Percentiles rank a stretch among this genome's conserved stretches.
These are phyloP conservation scores for Seriola aureovittata DNA, from an alignment of 2,113 vertebrate genomes.

Conservation along the genomic window DNA sequence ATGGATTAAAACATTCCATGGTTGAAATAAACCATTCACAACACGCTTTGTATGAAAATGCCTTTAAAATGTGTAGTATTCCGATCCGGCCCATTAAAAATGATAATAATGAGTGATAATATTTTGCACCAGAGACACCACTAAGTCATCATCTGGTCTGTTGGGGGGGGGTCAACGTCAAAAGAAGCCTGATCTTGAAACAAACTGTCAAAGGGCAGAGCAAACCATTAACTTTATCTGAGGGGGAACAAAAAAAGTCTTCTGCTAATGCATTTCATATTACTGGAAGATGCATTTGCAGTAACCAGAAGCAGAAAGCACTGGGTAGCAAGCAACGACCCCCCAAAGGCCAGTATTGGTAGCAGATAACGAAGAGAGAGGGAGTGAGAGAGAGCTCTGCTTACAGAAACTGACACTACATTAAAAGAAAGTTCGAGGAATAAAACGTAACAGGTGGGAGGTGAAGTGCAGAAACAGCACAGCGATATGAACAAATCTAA, in stretches of 20 bases:
- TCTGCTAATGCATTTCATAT: neutral
- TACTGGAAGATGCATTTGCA: neutral
- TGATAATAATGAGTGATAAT: neutral
- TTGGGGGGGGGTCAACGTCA: no score
- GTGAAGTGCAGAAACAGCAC: neutral
- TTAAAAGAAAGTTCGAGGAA: neutral
- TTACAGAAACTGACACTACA: slow-evolving; percentile 34
- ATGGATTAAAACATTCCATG: slow-evolving; percentile 33
- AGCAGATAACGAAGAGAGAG: neutral
- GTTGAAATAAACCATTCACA: neutral
- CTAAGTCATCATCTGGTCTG: no score
- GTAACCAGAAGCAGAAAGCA: neutral
- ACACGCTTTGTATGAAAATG: neutral
- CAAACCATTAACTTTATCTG: neutral
- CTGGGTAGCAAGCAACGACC: neutral
- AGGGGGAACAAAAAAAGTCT: neutral
- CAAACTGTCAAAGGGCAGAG: neutral
- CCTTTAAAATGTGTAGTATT: neutral
- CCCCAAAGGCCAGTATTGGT: neutral
- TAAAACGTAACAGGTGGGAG: neutral
- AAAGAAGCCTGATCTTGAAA: neutral
- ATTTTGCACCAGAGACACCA: neutral
- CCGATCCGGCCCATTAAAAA: neutral
- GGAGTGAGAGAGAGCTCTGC: no score
- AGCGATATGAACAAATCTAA: neutral